Base-by-base conservation (phyloP, 2,888 invertebrate species). In the Imbricaverruca yamaguchii region DNA sequence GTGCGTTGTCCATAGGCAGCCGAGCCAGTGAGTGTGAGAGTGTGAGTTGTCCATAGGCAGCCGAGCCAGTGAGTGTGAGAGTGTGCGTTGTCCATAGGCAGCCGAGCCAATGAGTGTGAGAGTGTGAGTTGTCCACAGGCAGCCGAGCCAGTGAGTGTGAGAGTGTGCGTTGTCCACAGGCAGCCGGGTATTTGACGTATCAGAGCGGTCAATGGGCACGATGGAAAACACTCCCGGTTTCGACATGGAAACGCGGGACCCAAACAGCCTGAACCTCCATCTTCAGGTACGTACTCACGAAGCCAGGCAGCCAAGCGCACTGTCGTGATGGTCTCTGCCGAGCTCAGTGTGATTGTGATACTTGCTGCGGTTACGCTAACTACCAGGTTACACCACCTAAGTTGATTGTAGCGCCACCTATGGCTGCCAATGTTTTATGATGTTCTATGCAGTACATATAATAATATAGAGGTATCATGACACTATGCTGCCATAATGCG, bases 241-340 rank as follows among this genome's bases (percentile, higher is more conserved):
- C 79, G 89, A 91, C 80, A 87, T 92, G 82, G 92, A 92, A 85
- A 92, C 92, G 84, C 87, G 93, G 83, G 93, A 93, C 85, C 93
- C 93, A 0, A 92, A 92, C 85, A 90, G 89, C 83, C 86, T 93
- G 83, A 93, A 92, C 85, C 90, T 90, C 82, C 92, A 93, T 86
- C 88, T 93, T 80, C 92, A 92, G 91, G 93, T 92, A 59, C 12
- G 59, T 59, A 59, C 59, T 15, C 39, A 39, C 39, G 39, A 4
- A 39, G 39, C 39, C 39, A 39, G 4, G 39, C 39, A 39, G 39
- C 39, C 39, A 39, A 39, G 39, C 39, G 2, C 39, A 1, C 39
- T 39, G 39, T 4, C 39, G 39, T 39, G 39, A 4, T 39, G 39
- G 39, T 39, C 4, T 39, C 39, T 39, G 39, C 39, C 2, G 39